These are phyloP conservation scores for Theonella swinhoei DNA, from an alignment of 37 sponge, comb jelly and placozoan species.

Conservation along the genomic window DNA sequence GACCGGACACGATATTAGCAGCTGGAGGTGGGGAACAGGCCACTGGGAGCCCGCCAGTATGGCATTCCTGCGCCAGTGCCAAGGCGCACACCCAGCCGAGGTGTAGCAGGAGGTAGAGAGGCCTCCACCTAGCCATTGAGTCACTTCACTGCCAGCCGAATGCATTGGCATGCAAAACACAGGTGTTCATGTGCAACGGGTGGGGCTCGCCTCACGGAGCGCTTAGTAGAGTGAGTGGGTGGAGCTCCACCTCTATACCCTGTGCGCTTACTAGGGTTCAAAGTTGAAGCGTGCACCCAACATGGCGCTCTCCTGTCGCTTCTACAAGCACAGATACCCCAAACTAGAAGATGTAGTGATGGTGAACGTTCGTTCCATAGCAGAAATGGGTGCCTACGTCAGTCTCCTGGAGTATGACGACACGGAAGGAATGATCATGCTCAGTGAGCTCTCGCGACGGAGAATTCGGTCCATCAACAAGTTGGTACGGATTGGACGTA, in stretches of 20 bases:
- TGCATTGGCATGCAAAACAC: background rate
- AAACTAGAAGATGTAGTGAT: conserved; percentile 98
- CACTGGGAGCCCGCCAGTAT: background rate
- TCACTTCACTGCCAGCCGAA: background rate
- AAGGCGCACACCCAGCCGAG: conserved; percentile 2
- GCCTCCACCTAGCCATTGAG: background rate
- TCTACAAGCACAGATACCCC: conserved; percentile 80
- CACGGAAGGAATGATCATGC: conserved; percentile 97
- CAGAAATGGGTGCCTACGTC: conserved; percentile 98
- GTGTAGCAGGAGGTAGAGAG: background rate
- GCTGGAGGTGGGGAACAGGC: conserved; percentile 15
- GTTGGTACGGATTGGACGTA: conserved; percentile 93
- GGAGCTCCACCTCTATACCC: no score
- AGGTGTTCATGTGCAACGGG: background rate
- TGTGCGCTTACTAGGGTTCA: no score
- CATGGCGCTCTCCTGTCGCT: conserved; percentile 54
- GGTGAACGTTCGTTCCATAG: conserved; percentile 95
- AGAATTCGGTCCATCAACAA: conserved; percentile 98
- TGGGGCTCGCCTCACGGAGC: no score
- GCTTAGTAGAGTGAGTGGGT: background rate
- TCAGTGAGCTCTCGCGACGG: conserved; percentile 92
- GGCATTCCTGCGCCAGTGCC: background rate
- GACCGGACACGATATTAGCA: conserved; percentile 17
- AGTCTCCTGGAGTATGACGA: conserved; percentile 95
- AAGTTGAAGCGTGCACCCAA: background rate